phyloP scores from a whole-genome alignment of 2,797 vertebrate genomes.

The Enteromius fasciolatus region DNA sequence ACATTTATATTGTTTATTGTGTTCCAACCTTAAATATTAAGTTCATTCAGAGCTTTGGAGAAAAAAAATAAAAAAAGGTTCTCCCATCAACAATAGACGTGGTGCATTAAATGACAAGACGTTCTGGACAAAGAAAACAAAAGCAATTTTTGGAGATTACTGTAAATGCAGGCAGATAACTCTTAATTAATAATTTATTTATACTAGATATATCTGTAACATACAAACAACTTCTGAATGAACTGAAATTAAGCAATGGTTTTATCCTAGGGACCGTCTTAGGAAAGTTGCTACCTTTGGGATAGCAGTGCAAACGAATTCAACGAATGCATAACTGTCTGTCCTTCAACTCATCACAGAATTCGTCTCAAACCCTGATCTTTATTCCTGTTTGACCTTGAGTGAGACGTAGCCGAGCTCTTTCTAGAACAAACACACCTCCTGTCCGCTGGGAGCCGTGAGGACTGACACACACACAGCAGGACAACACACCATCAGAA shows the following conservation, averaged over 20 bases:
- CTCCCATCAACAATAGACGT: background rate
- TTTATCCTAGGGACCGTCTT: background rate
- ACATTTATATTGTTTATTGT: background rate
- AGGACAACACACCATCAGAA: conserved; percentile 32
- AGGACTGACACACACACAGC: conserved; percentile 19
- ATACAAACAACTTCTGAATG: background rate
- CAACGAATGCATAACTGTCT: background rate
- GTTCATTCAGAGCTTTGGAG: background rate
- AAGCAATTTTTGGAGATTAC: background rate
- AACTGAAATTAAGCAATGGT: background rate
- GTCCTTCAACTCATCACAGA: conserved; percentile 4
- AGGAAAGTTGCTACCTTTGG: background rate
- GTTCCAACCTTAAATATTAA: background rate
- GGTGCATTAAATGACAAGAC: background rate
- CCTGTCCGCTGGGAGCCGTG: conserved; percentile 54
- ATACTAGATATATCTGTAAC: background rate
- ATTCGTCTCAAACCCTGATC: background rate
- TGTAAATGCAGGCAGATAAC: background rate
- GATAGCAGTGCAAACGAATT: background rate
- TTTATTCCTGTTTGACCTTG: conserved; percentile 56
- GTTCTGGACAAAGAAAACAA: background rate
- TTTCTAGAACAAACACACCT: conserved; percentile 59
- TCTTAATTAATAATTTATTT: background rate
- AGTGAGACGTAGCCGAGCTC: conserved; percentile 52
- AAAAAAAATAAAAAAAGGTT: background rate